Percentiles rank a stretch among this genome's conserved stretches.
Evolutionary conservation across 2,113 vertebrate genomes (phyloP).

Genomic region (Aix galericulata): DNA sequence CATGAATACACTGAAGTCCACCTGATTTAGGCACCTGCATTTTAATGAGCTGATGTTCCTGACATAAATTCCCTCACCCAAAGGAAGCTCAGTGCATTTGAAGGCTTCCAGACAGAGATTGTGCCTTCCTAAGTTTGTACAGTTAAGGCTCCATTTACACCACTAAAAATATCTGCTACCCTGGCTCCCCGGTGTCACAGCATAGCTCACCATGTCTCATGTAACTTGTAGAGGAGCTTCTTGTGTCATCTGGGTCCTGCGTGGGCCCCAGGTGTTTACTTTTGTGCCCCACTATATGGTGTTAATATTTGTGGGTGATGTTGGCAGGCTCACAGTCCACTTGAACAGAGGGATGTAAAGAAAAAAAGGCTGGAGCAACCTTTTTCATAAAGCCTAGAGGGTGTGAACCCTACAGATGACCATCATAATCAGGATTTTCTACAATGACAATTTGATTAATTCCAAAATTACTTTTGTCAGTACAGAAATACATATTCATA

Average conservation of each 20-base stretch:
- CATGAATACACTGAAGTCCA: neutral
- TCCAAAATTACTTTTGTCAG: neutral
- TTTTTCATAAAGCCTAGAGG: neutral
- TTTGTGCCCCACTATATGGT: neutral
- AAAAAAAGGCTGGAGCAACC: neutral
- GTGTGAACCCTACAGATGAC: neutral
- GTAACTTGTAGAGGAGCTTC: accelerated
- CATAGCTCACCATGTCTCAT: neutral
- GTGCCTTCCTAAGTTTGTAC: neutral
- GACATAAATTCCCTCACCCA: neutral
- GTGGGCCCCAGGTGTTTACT: neutral
- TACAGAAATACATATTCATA: neutral
- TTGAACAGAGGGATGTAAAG: neutral
- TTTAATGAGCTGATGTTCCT: neutral
- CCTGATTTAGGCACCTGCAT: neutral
- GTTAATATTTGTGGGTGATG: neutral
- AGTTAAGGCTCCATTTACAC: neutral
- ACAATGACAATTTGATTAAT: neutral
- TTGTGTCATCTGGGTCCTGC: neutral
- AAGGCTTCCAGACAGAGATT: neutral
- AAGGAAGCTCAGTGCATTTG: neutral
- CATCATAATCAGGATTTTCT: neutral
- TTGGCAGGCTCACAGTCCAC: neutral
- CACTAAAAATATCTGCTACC: neutral
- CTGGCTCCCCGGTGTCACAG: neutral